Base-by-base conservation (phyloP, 1,140 invertebrate species). In the Monochamus saltuarius region DNA sequence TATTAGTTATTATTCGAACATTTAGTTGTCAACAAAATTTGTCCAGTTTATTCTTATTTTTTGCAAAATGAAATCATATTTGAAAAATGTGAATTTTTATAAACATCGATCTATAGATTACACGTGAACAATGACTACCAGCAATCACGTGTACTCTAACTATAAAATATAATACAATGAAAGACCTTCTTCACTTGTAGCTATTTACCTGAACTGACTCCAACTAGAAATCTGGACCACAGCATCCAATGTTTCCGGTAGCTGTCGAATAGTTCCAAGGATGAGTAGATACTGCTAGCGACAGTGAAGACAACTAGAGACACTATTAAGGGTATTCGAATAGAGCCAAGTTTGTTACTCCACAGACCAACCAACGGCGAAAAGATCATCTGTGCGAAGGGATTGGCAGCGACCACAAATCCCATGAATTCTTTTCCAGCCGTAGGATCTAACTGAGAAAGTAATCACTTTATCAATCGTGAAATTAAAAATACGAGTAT, bases 311-410 rank as follows among this genome's bases (percentile, higher is more conserved):
- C 74, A 14, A 82, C 74, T 51, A 94, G 76, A 16, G 90, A 89
- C 13, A 85, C 67, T 22, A 92, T 77, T 22, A 94, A 77, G 1
- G 92, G 91, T 40, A 87, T 67, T 50, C 91, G 82, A 35, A 88
- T 86, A 1, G 84, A 85, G 17, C 84, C 84, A 4, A 87, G 74
- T 67, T 83, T 85, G 76, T 94, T 94, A 17, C 87, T 86, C 90
- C 91, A 92, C 82, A 85, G 88, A 13, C 94, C 94, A 55, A 94
- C 83, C 57, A 95, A 73, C 8, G 92, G 92, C 4, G 92, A 94
- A 68, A 92, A 91, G 35, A 94, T 73, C 83, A 95, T 88, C 81
- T 95, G 92, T 3, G 89, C 92, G 22, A 95, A 79, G 35, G 92
- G 93, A 80, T 94, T 94, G 9, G 90, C 88, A 11, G 91, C 92